Evolutionary conservation across 2,888 invertebrate species (phyloP), one percentile per base, ranked within the genome.

Genomic region (Plagodis dolabraria): DNA sequence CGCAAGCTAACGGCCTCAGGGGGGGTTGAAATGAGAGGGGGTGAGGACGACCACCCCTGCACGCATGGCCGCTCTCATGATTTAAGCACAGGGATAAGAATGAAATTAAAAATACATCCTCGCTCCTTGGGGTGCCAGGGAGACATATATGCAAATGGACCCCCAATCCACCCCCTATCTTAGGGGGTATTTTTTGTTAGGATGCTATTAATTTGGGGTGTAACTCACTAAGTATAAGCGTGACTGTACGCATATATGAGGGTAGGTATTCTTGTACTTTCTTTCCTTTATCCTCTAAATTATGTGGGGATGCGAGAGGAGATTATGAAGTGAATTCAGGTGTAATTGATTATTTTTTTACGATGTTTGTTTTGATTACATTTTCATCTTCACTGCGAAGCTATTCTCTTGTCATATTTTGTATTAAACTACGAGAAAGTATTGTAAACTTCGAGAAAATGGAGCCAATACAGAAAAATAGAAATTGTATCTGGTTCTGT

Each of bases 101-200:
- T 92, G 92, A 92, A 92, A 92, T 92, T 92, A 92, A 92, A 92
- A 92, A 92, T 92, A 92, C 92, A 92, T 92, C 92, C 91, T 86
- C 85, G 85, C 86, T 89, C 89, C 90, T 92, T 89, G 75, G 90
- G 90, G 90, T 89, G 90, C 90, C 80, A 74, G 90, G 91, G 92
- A 82, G 91, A 92, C 92, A 92, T 92, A 90, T 91, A 92, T 92
- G 92, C 92, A 92, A 92, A 92, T 92, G 92, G 92, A 87, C 86
- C 77, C 76, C 85, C 84, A 56, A 62, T 57, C 33, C 60, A 34
- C 82, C 79, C 53, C 83, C 84, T 85, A 90, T 89, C 90, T 90
- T 80, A 86, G 91, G 91, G 87, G 89, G 78, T 76, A 80, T 90
- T 92, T 92, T 92, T 92, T 92, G 91, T 92, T 89, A 81, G 92